Conservation (phyloP, 2,797 vertebrate species). For the Neosilurus hyrtlii region DNA sequence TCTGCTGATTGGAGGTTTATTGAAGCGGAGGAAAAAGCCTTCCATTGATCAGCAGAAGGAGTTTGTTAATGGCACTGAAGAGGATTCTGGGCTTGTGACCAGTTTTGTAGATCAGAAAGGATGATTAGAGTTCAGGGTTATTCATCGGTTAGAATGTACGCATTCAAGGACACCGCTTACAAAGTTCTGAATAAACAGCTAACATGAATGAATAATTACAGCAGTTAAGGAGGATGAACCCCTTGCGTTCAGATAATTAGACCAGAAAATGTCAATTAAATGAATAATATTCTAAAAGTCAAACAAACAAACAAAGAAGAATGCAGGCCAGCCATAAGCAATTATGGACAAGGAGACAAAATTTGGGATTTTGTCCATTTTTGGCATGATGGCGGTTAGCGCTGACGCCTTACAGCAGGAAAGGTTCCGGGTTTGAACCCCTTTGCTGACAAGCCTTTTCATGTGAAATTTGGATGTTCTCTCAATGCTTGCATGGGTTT, state of each 20-base stretch:
- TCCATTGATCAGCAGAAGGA: conserved; percentile 7
- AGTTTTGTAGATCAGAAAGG: background rate
- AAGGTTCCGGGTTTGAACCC: too few relatives aligned
- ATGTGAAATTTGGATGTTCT: too few relatives aligned
- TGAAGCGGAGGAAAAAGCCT: background rate
- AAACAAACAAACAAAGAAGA: too few relatives aligned
- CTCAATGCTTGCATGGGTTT: too few relatives aligned
- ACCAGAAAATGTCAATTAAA: background rate
- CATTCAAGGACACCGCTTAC: background rate
- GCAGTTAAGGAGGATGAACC: background rate
- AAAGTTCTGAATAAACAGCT: background rate
- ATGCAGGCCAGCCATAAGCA: too few relatives aligned
- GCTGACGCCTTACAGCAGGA: too few relatives aligned
- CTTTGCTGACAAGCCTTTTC: too few relatives aligned
- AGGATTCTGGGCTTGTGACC: conserved; percentile 14
- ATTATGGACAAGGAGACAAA: too few relatives aligned
- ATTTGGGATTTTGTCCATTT: too few relatives aligned
- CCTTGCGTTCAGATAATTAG: background rate
- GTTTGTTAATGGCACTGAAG: conserved; percentile 3
- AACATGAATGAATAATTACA: background rate
- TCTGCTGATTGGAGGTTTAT: conserved; percentile 14
- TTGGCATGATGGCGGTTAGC: too few relatives aligned
- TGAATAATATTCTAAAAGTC: background rate
- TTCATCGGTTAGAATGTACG: background rate
- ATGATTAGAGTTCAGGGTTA: background rate